Base-by-base conservation (phyloP, 2,888 invertebrate genomes). In the Trichogramma evanescens region DNA sequence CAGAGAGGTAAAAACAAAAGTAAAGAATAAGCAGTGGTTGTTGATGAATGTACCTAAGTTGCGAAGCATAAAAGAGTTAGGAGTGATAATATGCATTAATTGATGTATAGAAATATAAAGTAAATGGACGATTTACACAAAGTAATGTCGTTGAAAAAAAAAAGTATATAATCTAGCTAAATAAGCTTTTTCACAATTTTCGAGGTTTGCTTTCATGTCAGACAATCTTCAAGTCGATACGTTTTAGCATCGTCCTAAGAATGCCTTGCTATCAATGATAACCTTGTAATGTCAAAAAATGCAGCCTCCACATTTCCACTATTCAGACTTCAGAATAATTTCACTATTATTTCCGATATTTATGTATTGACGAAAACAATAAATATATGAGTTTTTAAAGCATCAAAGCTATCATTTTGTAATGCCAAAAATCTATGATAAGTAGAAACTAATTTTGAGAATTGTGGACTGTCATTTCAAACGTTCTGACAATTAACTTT, bases 31-130 rank as follows among this genome's bases (percentile, higher is more conserved):
- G 63, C 66, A 69, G 70, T 69, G 70, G 70, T 71, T 71, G 71
- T 72, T 72, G 64, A 71, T 70, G 69, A 71, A 73, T 76, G 75
- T 76, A 75, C 73, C 75, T 75, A 76, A 70, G 70, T 75, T 73
- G 70, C 71, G 71, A 71, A 73, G 71, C 70, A 71, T 72, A 66
- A 71, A 66, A 69, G 69, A 71, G 72, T 72, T 72, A 71, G 74
- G 75, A 71, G 75, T 75, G 74, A 75, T 74, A 75, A 71, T 66
- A 71, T 65, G 67, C 65, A 69, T 63, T 69, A 42, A 61, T 60
- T 63, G 63, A 63, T 64, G 63, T 61, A 68, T 66, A 68, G 66
- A 69, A 65, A 67, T 69, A 68, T 68, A 68, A 70, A 68, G 65
- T 68, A 69, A 70, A 71, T 66, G 69, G 72, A 71, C 73, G 76